Evolutionary conservation across 2,113 vertebrate species (phyloP).

Genomic region (Antechinus flavipes): DNA sequence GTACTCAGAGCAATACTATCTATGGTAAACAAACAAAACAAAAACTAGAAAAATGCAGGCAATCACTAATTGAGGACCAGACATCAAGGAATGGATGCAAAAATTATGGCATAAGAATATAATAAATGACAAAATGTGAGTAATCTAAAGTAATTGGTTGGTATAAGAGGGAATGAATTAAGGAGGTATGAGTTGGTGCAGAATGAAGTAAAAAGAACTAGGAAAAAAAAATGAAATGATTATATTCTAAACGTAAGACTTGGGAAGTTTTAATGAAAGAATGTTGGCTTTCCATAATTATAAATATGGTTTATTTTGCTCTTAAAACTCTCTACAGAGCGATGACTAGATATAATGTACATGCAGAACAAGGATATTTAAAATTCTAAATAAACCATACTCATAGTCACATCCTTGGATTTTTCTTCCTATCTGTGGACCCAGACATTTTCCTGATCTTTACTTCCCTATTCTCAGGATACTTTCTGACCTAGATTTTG

Average conservation of each 20-base stretch:
- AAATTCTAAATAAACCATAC: neutral
- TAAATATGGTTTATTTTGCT: neutral
- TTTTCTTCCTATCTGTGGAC: neutral
- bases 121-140: neutral
- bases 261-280: neutral
- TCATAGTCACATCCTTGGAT: neutral
- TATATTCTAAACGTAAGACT: neutral
- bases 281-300: neutral
- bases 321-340: neutral
- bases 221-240: neutral
- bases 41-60: neutral
- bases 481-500: neutral
- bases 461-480: neutral
- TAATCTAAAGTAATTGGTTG: neutral
- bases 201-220: neutral
- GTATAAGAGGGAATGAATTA: neutral
- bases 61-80: neutral
- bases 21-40: neutral
- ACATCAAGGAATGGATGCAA: neutral
- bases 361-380: neutral
- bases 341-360: too few relatives aligned
- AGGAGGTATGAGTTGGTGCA: neutral
- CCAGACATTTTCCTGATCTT: neutral
- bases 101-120: neutral
- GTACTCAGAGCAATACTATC: neutral